Percentiles rank a stretch among this genome's conserved stretches.
Evolutionary conservation across 1,140 invertebrate genomes (phyloP).

Genomic region (Oppia nitens): DNA sequence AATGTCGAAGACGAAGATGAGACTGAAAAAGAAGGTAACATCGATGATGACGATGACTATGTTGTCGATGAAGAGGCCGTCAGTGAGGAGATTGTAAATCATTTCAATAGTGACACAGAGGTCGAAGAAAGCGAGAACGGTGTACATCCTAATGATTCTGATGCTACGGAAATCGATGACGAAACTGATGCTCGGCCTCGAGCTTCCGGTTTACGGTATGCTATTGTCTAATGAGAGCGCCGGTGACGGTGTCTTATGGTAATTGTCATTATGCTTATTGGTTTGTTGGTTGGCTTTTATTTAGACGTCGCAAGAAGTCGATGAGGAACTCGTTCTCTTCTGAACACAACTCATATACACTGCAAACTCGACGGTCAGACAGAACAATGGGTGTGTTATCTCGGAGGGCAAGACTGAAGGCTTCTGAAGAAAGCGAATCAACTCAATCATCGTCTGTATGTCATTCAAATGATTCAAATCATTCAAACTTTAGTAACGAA

Average conservation of each 20-base stretch:
- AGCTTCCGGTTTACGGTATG: not conserved
- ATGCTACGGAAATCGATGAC: conserved; percentile 29
- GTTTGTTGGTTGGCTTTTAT: no score
- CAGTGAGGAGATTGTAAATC: not conserved
- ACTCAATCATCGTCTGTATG: not conserved
- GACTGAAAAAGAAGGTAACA: conserved; percentile 1
- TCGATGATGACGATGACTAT: not conserved
- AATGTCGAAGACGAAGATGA: conserved; percentile 3
- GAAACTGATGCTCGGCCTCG: not conserved
- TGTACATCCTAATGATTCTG: conserved; percentile 10
- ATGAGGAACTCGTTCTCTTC: no score
- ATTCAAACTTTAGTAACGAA: not conserved
- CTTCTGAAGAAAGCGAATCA: not conserved
- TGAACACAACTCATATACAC: not conserved
- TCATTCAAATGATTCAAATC: no score
- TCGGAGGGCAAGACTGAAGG: not conserved
- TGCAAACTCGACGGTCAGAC: not conserved
- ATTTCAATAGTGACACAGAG: conserved; percentile 14
- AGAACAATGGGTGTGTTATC: no score
- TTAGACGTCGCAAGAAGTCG: no score
- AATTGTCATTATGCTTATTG: no score
- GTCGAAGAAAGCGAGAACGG: conserved; percentile 8
- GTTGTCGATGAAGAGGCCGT: not conserved
- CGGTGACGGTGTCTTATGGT: no score
- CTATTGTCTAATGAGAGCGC: not conserved